phyloP scores from a whole-genome alignment of 1,140 invertebrate genomes.

The Meloidogyne exigua region DNA sequence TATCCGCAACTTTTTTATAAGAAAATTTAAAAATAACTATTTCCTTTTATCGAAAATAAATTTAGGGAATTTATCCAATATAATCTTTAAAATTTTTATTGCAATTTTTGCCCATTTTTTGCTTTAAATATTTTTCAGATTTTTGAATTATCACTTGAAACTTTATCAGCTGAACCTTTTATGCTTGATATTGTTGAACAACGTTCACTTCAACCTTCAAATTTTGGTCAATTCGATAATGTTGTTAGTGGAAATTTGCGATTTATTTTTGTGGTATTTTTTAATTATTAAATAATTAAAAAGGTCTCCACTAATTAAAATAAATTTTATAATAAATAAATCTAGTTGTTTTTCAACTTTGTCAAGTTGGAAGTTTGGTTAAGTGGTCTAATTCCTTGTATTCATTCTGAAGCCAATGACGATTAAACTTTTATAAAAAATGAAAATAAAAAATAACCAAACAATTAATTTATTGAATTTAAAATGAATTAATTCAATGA shows the following conservation, averaged over 20 bases:
- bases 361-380: background rate
- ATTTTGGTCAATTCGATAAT: conserved; percentile 19
- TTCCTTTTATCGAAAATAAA: too few relatives aligned
- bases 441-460: background rate
- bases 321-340: too few relatives aligned
- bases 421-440: background rate
- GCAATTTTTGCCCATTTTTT: background rate
- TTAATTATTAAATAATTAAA: too few relatives aligned
- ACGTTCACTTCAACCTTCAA: conserved; percentile 15
- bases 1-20: too few relatives aligned
- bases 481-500: background rate
- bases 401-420: background rate
- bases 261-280: conserved; percentile 18
- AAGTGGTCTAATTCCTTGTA: background rate
- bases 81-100: too few relatives aligned
- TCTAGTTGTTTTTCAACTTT: too few relatives aligned
- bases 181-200: conserved; percentile 21
- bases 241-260: conserved; percentile 19
- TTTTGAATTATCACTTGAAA: conserved; percentile 23
- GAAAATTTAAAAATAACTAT: too few relatives aligned
- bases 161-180: conserved; percentile 9
- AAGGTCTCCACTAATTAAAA: too few relatives aligned
- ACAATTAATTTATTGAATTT: background rate
- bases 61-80: too few relatives aligned
- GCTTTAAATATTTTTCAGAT: too few relatives aligned